Conservation (phyloP, 1,140 invertebrate genomes). For the Drosophila fuyamai region DNA sequence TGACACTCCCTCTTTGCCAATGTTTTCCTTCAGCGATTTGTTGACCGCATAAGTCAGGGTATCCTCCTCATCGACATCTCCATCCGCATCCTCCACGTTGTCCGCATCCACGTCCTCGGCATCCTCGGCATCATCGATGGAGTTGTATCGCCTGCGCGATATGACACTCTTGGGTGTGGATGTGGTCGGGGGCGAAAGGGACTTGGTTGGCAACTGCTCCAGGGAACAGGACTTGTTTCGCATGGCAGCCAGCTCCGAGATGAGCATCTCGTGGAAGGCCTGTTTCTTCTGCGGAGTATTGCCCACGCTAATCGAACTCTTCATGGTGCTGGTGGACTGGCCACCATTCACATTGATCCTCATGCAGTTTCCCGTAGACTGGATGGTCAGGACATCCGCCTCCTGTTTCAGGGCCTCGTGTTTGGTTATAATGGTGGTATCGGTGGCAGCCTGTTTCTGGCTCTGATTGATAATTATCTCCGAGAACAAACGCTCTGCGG, state of each 20-base stretch:
- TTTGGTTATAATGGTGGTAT: slow-evolving; percentile 77
- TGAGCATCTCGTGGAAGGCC: slow-evolving; percentile 84
- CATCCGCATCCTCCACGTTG: slow-evolving; percentile 78
- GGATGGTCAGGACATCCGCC: slow-evolving; percentile 25
- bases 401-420: slow-evolving; percentile 77
- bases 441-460: slow-evolving; percentile 58
- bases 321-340: slow-evolving; percentile 49
- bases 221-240: slow-evolving; percentile 74
- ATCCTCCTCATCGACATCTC: slow-evolving; percentile 69
- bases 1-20: slow-evolving; percentile 37
- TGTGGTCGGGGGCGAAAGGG: slow-evolving; percentile 11
- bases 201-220: slow-evolving; percentile 74
- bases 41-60: slow-evolving; percentile 66
- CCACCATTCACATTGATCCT: slow-evolving; percentile 40
- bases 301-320: slow-evolving; percentile 58
- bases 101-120: slow-evolving; percentile 80
- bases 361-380: slow-evolving; percentile 45
- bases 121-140: slow-evolving; percentile 67
- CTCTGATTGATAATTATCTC: slow-evolving; percentile 80
- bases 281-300: slow-evolving; percentile 80
- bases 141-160: slow-evolving; percentile 69
- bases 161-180: slow-evolving; percentile 46
- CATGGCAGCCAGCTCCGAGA: slow-evolving; percentile 84
- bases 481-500: slow-evolving; percentile 82
- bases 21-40: slow-evolving; percentile 60